Conservation (phyloP, 2,888 invertebrate genomes). For the Agriopis leucophaearia region DNA sequence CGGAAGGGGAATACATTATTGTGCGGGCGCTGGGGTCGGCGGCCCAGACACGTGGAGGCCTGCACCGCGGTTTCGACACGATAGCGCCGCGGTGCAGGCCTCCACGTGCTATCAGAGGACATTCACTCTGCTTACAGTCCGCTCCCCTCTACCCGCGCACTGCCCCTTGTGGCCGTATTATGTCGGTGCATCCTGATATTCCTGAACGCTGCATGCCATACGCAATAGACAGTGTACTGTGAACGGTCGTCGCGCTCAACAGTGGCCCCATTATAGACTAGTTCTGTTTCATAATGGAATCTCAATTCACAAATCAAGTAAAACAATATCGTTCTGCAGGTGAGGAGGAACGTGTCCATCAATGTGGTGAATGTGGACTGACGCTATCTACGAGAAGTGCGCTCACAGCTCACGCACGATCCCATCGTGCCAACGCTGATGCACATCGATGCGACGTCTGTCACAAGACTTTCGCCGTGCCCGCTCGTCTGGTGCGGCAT, state of each 20-base stretch:
- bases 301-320: constrained; percentile 59
- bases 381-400: constrained; percentile 91
- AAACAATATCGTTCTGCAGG: constrained; percentile 76
- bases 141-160: constrained; percentile 61
- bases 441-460: constrained; percentile 96
- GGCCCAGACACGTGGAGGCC: constrained; percentile 83
- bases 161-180: constrained; percentile 68
- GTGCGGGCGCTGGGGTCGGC: constrained; percentile 65
- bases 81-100: constrained; percentile 80
- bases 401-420: constrained; percentile 90
- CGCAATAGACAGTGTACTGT: constrained; percentile 78
- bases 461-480: constrained; percentile 96
- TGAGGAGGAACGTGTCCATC: constrained; percentile 81
- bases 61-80: constrained; percentile 74
- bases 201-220: constrained; percentile 79
- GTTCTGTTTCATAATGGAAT: constrained; percentile 57
- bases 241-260: constrained; percentile 69
- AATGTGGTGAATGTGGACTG: constrained; percentile 91
- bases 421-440: constrained; percentile 84
- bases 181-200: constrained; percentile 81
- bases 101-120: constrained; percentile 80
- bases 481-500: constrained; percentile 93
- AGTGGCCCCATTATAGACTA: constrained; percentile 44
- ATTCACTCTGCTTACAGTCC: constrained; percentile 69
- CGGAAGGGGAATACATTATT: constrained; percentile 56